These are phyloP conservation scores for Drosophila littoralis DNA, from an alignment of 1,140 invertebrate species.

Conservation along the genomic window DNA sequence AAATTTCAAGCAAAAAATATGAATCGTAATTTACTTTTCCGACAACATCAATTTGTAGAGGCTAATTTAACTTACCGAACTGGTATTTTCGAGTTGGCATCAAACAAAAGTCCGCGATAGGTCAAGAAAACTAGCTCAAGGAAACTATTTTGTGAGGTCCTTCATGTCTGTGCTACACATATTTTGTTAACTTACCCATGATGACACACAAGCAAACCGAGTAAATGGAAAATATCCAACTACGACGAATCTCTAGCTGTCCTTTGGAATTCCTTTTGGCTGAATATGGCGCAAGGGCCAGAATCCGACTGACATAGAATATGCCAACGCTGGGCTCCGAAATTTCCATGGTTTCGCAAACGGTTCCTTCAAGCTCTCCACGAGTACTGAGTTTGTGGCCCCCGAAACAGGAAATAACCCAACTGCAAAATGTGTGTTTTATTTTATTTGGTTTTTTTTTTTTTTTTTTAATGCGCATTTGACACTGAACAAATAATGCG, in stretches of 20 bases:
- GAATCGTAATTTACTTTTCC: not conserved
- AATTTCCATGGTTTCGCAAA: conserved; percentile 67
- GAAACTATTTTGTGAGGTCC: not conserved
- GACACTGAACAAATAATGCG: conserved; percentile 71
- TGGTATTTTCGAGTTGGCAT: conserved; percentile 77
- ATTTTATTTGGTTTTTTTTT: too few relatives aligned
- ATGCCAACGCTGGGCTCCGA: conserved; percentile 71
- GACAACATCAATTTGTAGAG: not conserved
- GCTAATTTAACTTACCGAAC: conserved; percentile 68
- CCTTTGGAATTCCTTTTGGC: conserved; percentile 57
- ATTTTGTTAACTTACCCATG: conserved; percentile 60
- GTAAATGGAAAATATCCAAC: conserved; percentile 84
- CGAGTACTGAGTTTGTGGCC: conserved; percentile 30
- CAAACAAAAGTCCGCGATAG: conserved; percentile 75
- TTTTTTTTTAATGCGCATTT: conserved; percentile 42
- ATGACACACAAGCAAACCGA: conserved; percentile 73
- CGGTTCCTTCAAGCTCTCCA: conserved; percentile 27
- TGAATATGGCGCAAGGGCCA: conserved; percentile 85
- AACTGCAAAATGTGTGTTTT: conserved; percentile 29
- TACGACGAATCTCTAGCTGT: conserved; percentile 83
- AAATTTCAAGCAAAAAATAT: too few relatives aligned
- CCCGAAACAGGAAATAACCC: conserved; percentile 29
- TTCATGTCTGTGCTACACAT: not conserved
- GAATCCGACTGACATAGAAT: conserved; percentile 85
- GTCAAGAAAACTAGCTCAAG: conserved; percentile 67